These are phyloP conservation scores for Silurus aristotelis DNA, from an alignment of 2,797 vertebrate genomes.

Conservation along the genomic window DNA sequence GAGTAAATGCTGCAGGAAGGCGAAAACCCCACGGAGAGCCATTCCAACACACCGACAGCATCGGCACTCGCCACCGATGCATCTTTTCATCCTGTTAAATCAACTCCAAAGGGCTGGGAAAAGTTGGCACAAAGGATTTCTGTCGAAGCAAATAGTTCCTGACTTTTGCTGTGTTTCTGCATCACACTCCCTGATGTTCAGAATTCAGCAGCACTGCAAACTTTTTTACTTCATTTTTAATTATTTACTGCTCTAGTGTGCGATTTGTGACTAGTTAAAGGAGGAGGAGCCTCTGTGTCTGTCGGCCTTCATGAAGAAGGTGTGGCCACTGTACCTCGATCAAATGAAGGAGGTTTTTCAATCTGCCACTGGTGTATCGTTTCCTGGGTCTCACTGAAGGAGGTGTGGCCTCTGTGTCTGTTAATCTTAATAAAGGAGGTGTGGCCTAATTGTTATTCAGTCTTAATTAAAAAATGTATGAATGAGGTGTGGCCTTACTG, in stretches of 20 bases:
- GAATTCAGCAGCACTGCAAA: background rate
- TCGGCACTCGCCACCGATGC: slow-evolving; percentile 17
- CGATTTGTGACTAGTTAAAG: background rate
- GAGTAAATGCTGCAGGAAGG: background rate
- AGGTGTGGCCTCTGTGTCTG: background rate
- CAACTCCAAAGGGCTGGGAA: slow-evolving; percentile 36
- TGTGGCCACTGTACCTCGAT: background rate
- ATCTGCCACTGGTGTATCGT: too few species aligned
- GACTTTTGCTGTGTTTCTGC: background rate
- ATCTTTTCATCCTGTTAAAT: slow-evolving; percentile 47
- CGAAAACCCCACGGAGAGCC: slow-evolving; percentile 23
- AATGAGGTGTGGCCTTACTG: background rate
- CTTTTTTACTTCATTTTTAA: background rate
- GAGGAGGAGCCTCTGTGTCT: too few species aligned
- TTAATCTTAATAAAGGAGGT: background rate
- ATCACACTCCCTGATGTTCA: background rate
- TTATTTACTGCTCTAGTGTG: background rate
- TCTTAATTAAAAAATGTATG: background rate
- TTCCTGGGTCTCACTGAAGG: background rate
- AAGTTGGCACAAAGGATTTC: slow-evolving; percentile 47
- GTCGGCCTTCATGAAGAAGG: background rate
- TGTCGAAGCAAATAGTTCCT: slow-evolving; percentile 15
- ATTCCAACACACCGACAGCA: background rate
- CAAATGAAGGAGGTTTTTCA: background rate
- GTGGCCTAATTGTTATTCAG: background rate